Base-by-base conservation (phyloP, 35 echinoderm and acorn worm species). In the Diadema setosum region DNA sequence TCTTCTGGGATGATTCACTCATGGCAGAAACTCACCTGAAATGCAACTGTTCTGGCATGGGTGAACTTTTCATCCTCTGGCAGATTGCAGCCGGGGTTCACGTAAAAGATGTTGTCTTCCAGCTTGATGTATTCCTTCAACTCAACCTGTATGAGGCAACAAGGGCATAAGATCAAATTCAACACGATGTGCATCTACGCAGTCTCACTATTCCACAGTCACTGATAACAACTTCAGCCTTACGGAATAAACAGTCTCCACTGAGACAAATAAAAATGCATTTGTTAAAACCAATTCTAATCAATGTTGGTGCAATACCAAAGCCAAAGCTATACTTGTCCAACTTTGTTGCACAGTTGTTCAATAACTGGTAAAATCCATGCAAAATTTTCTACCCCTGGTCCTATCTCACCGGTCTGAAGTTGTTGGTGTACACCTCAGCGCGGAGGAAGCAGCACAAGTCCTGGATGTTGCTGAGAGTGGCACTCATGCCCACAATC, bases 11-110 rank as follows among this genome's bases (percentile, higher is more conserved):
- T n/a, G n/a, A n/a, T n/a, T n/a, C n/a, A n/a, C n/a, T n/a, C n/a
- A n/a, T n/a, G n/a, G n/a, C n/a, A n/a, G n/a, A n/a, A n/a, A 96
- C 94, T 93, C 69, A 96, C 94, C n/a, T 90, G 94, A 52, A 96
- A 96, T 7, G 70, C 45, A 4, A 96, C 81, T 24, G 59, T 93
- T 44, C 94, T 84, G 1, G 81, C 75, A 73, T 93, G 90, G 41
- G 70, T 76, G 73, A 96, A 96, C 29, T 87, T 89, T 15, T 96
- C 94, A 45, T 96, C 94, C 15, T 90, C 90, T 69, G 86, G 84
- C n/a, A 96, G 86, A 1, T 61, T 85, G 4, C 34, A 82, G 16
- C 82, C 61, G 17, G 44, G 82, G 50, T 96, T 89, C 3, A 96
- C 58, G 64, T 96, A 25, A 83, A 89, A 93, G 52, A 96, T 73